Evolutionary conservation across 2,797 vertebrate species (phyloP).

Genomic region (Molossus alvarezi): DNA sequence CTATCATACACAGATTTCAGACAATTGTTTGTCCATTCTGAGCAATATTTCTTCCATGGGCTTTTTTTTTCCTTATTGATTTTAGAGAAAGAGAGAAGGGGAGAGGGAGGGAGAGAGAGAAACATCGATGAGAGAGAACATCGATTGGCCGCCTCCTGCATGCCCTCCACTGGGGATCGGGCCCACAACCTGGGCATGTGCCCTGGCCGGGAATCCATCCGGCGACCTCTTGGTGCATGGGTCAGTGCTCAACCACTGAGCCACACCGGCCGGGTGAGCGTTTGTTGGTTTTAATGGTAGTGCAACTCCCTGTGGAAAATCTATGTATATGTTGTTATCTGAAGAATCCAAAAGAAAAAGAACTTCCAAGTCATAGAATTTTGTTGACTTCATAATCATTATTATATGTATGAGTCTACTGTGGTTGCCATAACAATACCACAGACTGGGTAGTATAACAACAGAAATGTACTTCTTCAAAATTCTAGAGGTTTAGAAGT

Average conservation of each 20-base stretch:
- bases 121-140: no score
- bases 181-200: no score
- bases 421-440: not conserved
- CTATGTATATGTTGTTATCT: constrained; percentile 9
- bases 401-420: constrained; percentile 9
- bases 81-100: no score
- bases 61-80: not conserved
- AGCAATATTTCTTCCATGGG: not conserved
- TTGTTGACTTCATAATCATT: constrained; percentile 44
- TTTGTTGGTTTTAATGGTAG: constrained; percentile 44
- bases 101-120: no score
- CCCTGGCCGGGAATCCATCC: no score
- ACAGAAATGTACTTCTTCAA: not conserved
- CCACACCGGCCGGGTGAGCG: not conserved
- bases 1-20: not conserved
- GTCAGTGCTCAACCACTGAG: no score
- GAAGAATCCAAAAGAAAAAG: constrained; percentile 47
- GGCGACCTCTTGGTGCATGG: no score
- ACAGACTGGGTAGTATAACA: not conserved
- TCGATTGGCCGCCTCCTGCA: no score
- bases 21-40: not conserved
- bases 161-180: no score
- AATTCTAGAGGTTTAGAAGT: constrained; percentile 35
- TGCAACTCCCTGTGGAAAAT: not conserved
- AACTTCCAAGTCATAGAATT: constrained; percentile 31